Evolutionary conservation across 2,888 invertebrate genomes (phyloP).

Genomic region (Poecilobothrus nobilitatus): DNA sequence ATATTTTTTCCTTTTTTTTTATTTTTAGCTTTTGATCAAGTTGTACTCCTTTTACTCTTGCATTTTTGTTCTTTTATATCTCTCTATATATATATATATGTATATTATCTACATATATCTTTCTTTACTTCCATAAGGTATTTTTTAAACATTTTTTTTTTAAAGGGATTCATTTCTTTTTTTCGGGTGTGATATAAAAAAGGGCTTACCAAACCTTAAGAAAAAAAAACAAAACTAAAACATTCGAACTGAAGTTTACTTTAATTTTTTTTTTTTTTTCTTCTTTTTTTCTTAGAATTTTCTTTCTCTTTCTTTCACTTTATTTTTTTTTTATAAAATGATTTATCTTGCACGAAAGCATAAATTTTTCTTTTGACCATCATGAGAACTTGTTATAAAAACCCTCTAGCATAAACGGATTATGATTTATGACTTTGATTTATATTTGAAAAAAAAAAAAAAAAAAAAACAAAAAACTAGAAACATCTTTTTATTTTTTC

Average conservation of each 20-base stretch:
- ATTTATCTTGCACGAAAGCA: conserved; percentile 6
- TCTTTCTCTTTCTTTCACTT: neutral
- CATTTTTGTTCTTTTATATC: too few relatives aligned
- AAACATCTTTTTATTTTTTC: neutral
- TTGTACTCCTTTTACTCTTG: too few relatives aligned
- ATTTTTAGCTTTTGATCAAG: too few relatives aligned
- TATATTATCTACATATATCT: too few relatives aligned
- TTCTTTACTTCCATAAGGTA: too few relatives aligned
- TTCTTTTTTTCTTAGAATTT: neutral
- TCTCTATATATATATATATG: too few relatives aligned
- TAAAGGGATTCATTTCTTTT: too few relatives aligned
- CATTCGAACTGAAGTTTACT: too few relatives aligned
- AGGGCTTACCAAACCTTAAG: neutral
- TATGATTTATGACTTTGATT: conserved; percentile 6
- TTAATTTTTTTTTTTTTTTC: too few relatives aligned
- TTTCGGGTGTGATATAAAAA: neutral
- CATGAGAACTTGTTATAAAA: conserved; percentile 6
- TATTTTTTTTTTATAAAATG: neutral
- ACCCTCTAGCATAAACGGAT: neutral
- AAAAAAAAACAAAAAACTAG: neutral
- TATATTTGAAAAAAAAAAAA: neutral
- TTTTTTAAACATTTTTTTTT: too few relatives aligned
- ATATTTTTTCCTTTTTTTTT: too few relatives aligned
- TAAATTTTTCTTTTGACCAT: neutral
- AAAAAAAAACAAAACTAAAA: neutral